Base-by-base conservation (phyloP, 2,797 vertebrate genomes). In the Helarctos malayanus region DNA sequence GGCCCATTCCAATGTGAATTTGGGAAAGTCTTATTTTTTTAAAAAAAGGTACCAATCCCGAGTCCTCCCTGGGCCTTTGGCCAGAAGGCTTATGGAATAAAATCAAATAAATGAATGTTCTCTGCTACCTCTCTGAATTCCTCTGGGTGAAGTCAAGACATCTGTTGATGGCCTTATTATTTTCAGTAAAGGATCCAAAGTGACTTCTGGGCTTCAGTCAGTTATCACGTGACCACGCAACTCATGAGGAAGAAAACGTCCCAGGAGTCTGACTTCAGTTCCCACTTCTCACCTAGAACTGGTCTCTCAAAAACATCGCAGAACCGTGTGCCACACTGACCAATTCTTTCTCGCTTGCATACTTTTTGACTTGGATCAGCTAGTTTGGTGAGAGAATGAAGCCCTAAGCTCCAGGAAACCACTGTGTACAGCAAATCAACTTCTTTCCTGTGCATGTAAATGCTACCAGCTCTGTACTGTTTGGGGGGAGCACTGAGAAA, bases 181-280 rank as follows among this genome's bases (percentile, higher is more conserved):
- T 45, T 79, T 56, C 65, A n/a, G 29, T 57, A 90, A 80, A 52
- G 19, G 69, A 81, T 4, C n/a, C 81, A 78, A 63, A 76, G 41
- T 69, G 56, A 79, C 23, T 85, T 56, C 41, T 47, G 68, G 47
- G 21, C 32, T 82, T 69, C 15, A 47, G 25, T 95, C 54, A 25
- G 16, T 45, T 12, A 9, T 49, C 59, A 57, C n/a, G 4, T 25
- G 71, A n/a, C 21, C 2, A 19, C 25, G 16, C 63, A 57, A 25
- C 52, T 84, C 56, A 47, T 54, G 10, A 71, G 35, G 12, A 32
- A 25, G 35, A 52, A 57, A 41, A 65, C 21, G 19, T 63, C 38
- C 63, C 89, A 57, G 82, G 45, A 71, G 38, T 65, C 54, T 83
- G 69, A 29, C 32, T 96, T 96, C 68, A n/a, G 45, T 78, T 80